Conservation (phyloP, 2,888 invertebrate genomes). For the Apocheima hispidaria region DNA sequence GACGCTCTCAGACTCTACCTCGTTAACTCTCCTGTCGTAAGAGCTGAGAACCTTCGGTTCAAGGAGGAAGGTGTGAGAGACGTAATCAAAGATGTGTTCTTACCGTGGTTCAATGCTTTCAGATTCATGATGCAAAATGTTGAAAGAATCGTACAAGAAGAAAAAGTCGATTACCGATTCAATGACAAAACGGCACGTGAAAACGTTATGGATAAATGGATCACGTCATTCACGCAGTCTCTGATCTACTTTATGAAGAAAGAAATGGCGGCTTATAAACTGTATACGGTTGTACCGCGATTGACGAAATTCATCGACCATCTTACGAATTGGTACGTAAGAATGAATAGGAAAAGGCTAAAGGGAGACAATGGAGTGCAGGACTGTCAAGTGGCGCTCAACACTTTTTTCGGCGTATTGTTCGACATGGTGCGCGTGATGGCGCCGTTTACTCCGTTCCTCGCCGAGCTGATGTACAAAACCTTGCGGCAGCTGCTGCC, state of each 20-base stretch:
- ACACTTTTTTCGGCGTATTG: conserved; percentile 95
- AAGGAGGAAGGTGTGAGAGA: conserved; percentile 99
- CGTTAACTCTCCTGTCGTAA: conserved; percentile 98
- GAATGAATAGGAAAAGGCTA: conserved; percentile 97
- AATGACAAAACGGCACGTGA: conserved; percentile 82
- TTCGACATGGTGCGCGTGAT: conserved; percentile 96
- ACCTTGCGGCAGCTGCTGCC: conserved; percentile 90
- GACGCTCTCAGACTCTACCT: conserved; percentile 98
- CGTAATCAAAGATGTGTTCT: conserved; percentile 98
- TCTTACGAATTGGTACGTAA: conserved; percentile 99
- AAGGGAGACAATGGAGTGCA: conserved; percentile 95
- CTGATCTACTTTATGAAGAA: conserved; percentile 94
- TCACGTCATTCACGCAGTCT: conserved; percentile 97
- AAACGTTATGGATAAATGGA: conserved; percentile 99
- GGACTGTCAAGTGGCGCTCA: conserved; percentile 94
- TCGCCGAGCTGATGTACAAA: conserved; percentile 98
- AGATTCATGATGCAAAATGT: conserved; percentile 98
- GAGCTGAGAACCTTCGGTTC: conserved; percentile 98
- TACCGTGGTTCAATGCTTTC: conserved; percentile 98
- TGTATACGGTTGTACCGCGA: conserved; percentile 98
- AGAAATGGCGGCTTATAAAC: conserved; percentile 97
- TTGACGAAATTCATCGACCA: conserved; percentile 98
- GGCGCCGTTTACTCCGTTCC: conserved; percentile 99
- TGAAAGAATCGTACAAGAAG: conserved; percentile 91
- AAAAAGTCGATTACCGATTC: conserved; percentile 84